phyloP scores from a whole-genome alignment of 1,140 invertebrate genomes.

The Hormaphis cornu region DNA sequence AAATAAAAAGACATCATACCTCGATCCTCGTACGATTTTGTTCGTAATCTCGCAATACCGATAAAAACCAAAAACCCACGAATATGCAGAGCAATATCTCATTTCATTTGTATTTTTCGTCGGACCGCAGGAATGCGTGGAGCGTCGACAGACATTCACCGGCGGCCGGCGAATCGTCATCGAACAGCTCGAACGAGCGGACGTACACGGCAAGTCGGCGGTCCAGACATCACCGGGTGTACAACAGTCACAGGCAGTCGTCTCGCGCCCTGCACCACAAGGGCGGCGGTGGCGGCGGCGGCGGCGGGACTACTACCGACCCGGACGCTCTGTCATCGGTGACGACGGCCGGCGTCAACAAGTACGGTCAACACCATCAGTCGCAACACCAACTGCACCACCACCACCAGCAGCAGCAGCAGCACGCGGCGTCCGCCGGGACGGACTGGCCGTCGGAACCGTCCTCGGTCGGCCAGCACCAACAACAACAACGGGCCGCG shows the following conservation, averaged over 20 bases:
- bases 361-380: background rate
- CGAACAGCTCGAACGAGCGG: slow-evolving; percentile 23
- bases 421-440: background rate
- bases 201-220: background rate
- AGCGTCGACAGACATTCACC: background rate
- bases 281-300: background rate
- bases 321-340: slow-evolving; percentile 8
- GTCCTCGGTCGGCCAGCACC: background rate
- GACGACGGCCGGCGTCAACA: background rate
- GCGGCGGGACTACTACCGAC: background rate
- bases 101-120: no score
- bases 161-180: slow-evolving; percentile 8
- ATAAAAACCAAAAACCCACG: no score
- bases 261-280: background rate
- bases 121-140: slow-evolving; percentile 4
- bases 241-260: slow-evolving; percentile 3
- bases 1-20: no score
- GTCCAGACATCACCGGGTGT: slow-evolving; percentile 1
- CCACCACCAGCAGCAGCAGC: background rate
- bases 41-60: no score
- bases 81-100: no score
- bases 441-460: background rate
- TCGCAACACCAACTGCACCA: background rate
- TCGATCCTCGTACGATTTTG: no score
- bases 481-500: background rate